Evolutionary conservation across 2,888 invertebrate genomes (phyloP).

Genomic region (Macroteleia sp.): DNA sequence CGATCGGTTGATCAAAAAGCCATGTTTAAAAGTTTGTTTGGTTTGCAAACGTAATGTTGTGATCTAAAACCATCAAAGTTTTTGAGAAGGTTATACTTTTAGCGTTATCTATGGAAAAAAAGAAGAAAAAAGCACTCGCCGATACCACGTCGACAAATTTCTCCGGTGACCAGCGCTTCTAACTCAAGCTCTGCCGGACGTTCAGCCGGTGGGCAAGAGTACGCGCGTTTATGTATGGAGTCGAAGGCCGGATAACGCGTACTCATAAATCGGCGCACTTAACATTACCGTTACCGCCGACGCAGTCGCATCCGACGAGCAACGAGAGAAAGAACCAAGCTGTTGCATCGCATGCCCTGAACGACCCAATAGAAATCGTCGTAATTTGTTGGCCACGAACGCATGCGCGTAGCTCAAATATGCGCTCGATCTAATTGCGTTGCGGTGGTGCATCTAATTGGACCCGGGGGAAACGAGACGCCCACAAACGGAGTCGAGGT

Average conservation of each 20-base stretch:
- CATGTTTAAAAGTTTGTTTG: constrained; percentile 18
- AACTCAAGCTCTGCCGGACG: neutral
- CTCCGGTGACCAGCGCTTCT: neutral
- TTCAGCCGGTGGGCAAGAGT: constrained; percentile 13
- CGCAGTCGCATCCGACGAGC: constrained; percentile 56
- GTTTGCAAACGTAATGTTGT: constrained; percentile 1
- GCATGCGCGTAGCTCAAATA: constrained; percentile 31
- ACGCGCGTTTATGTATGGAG: constrained; percentile 31
- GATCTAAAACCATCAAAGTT: neutral
- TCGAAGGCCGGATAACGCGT: constrained; percentile 64
- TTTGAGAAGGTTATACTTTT: neutral
- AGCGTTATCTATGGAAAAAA: no score
- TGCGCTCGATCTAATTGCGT: constrained; percentile 43
- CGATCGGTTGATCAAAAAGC: constrained; percentile 22
- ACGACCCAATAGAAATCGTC: constrained; percentile 36
- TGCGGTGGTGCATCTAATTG: constrained; percentile 47
- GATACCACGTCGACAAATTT: constrained; percentile 22
- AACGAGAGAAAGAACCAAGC: constrained; percentile 51
- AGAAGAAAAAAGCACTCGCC: neutral
- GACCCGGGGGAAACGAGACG: constrained; percentile 33
- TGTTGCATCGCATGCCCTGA: no score
- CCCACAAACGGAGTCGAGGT: constrained; percentile 35
- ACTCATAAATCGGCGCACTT: constrained; percentile 74
- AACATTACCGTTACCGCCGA: constrained; percentile 74
- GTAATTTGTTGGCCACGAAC: constrained; percentile 1